Evolutionary conservation across 2,797 vertebrate species (phyloP).

Genomic region (Orientallactaga sibirica): DNA sequence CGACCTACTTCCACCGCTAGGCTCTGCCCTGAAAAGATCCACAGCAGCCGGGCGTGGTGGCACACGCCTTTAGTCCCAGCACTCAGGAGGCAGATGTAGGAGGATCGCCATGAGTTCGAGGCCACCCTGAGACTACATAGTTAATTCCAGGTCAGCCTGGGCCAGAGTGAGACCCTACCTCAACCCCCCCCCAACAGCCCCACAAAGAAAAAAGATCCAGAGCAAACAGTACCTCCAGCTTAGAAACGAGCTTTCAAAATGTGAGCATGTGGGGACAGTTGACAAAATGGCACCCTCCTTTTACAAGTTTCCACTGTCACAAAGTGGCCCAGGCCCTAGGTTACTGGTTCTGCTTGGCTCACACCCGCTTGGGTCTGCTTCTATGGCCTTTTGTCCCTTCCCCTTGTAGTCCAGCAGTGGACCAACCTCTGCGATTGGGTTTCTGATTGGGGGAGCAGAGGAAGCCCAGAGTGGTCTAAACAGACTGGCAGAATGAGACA

Average conservation of each 20-base stretch:
- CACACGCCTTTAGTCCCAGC: no score
- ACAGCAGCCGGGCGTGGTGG: no score
- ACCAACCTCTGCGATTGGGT: background rate
- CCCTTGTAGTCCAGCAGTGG: background rate
- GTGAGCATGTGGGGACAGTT: background rate
- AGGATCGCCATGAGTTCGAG: no score
- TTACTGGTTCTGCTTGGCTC: background rate
- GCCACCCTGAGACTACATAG: no score
- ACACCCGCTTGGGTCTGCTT: background rate
- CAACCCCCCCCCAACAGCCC: no score
- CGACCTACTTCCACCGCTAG: background rate
- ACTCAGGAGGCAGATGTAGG: no score
- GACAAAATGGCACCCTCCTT: background rate
- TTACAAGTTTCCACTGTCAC: background rate
- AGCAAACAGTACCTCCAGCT: background rate
- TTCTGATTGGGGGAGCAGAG: background rate
- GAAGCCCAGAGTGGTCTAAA: background rate
- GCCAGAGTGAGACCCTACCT: no score
- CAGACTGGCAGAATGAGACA: background rate
- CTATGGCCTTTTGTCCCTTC: background rate
- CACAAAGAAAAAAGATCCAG: no score
- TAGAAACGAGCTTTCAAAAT: background rate
- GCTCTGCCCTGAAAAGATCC: background rate
- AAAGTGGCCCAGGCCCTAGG: background rate
- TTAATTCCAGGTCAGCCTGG: no score